phyloP scores from a whole-genome alignment of 2,113 vertebrate species.

The Procavia capensis region DNA sequence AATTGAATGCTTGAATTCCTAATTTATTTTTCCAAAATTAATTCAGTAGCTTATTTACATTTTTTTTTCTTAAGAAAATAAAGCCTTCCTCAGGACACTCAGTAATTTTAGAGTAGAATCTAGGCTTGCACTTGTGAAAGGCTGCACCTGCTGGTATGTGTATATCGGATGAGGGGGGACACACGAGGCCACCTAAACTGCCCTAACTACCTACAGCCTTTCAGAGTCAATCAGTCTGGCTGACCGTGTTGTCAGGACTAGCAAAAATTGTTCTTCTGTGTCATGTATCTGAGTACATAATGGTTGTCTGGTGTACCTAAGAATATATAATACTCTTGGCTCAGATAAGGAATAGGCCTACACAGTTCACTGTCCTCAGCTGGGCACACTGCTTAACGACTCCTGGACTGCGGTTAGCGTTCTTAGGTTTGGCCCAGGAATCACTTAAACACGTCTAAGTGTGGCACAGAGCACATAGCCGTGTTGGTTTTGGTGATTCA shows the following conservation, averaged over 20 bases:
- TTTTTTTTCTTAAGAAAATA: neutral
- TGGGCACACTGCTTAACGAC: slow-evolving; percentile 58
- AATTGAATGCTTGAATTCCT: neutral
- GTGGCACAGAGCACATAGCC: neutral
- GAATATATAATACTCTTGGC: slow-evolving; percentile 73
- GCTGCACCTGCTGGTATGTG: neutral
- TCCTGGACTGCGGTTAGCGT: neutral
- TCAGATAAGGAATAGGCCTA: slow-evolving; percentile 81
- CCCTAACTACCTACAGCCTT: neutral
- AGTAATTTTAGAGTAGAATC: neutral
- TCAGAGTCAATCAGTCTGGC: slow-evolving; percentile 59
- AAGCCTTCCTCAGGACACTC: neutral
- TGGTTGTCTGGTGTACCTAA: slow-evolving; percentile 67
- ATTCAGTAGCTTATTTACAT: neutral
- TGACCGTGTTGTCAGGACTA: slow-evolving; percentile 48
- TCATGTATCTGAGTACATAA: slow-evolving; percentile 62
- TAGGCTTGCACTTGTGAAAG: neutral
- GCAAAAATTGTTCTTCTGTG: slow-evolving; percentile 53
- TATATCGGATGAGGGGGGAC: neutral
- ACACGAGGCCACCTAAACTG: neutral
- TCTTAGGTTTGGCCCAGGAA: neutral
- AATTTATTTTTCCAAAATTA: neutral
- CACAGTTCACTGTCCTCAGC: slow-evolving; percentile 65
- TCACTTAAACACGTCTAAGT: neutral
- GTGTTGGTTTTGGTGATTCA: slow-evolving; percentile 44